Conservation (phyloP, 2,113 vertebrate genomes). For the Phrynocephalus versicolor region DNA sequence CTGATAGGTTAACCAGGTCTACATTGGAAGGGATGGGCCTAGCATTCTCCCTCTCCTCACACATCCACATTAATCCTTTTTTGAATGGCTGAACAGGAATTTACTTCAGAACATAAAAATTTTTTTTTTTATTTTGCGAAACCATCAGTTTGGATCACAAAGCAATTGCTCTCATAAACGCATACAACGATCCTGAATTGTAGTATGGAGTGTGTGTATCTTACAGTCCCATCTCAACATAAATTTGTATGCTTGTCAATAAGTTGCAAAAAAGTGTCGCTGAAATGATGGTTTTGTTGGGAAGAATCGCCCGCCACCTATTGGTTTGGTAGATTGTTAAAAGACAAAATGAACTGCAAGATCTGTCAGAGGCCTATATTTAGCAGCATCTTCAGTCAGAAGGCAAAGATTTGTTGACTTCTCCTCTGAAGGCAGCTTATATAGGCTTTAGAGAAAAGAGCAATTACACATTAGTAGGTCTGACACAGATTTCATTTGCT, state of each 20-base stretch:
- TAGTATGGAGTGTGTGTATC: not conserved
- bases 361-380: not conserved
- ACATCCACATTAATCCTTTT: too few species aligned
- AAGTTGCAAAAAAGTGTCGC: constrained; percentile 14
- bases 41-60: too few species aligned
- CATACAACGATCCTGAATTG: not conserved
- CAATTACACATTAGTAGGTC: not conserved
- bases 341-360: constrained; percentile 5
- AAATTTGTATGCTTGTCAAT: constrained; percentile 38
- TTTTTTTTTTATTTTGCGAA: too few species aligned
- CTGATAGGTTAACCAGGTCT: too few species aligned
- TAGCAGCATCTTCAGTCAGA: not conserved
- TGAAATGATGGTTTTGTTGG: constrained; percentile 4
- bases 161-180: too few species aligned
- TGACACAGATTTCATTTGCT: not conserved
- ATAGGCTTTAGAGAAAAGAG: constrained; percentile 2
- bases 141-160: too few species aligned
- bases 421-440: constrained; percentile 38
- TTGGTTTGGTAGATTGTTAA: not conserved
- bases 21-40: too few species aligned
- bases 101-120: too few species aligned
- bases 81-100: too few species aligned
- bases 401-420: constrained; percentile 24
- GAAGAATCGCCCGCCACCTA: not conserved
- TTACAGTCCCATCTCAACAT: not conserved